Conservation (phyloP, 2,113 vertebrate species). For the Pachyramphus minor region DNA sequence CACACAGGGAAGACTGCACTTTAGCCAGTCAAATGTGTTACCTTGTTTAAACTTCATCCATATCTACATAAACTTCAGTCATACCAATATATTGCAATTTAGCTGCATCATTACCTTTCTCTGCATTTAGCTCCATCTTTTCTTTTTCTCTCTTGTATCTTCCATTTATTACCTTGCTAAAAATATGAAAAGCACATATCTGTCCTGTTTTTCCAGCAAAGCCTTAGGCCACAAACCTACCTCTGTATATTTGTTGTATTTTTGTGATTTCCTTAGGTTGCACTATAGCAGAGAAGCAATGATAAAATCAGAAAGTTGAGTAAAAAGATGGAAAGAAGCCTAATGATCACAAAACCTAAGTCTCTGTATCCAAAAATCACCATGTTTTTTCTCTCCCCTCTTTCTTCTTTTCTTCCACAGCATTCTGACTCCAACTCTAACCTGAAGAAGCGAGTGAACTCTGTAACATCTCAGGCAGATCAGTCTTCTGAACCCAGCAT, state of each 20-base stretch:
- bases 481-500: constrained; percentile 71
- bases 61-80: background rate
- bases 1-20: background rate
- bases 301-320: background rate
- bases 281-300: background rate
- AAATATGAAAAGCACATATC: background rate
- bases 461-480: constrained; percentile 71
- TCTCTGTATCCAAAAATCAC: background rate
- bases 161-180: background rate
- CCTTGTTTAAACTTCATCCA: background rate
- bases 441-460: constrained; percentile 90
- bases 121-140: background rate
- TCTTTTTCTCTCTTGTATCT: background rate
- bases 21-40: background rate
- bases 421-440: constrained; percentile 81
- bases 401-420: constrained; percentile 13
- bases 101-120: background rate
- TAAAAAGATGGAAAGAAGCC: background rate
- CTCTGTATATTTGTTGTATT: background rate
- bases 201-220: background rate
- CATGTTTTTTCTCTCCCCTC: background rate
- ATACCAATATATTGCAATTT: background rate
- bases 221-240: background rate
- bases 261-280: background rate
- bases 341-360: background rate